Evolutionary conservation across 37 sponge, comb jelly and placozoan species (phyloP), one percentile per base, ranked within the genome.

Genomic region (Spongia lamella): DNA sequence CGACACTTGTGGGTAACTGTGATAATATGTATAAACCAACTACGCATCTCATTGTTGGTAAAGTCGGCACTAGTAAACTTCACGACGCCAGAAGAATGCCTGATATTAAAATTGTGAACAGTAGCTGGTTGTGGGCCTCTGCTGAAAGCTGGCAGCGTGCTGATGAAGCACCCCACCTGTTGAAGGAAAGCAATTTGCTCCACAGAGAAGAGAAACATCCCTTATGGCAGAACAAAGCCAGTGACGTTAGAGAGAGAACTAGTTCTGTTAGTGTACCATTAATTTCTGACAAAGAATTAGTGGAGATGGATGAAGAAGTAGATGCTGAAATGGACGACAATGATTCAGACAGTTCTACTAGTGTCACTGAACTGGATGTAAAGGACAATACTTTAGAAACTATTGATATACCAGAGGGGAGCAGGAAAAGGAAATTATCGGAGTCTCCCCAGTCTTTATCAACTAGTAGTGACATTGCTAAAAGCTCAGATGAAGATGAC

Each of bases 71-170:
- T 3, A 69, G 74, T 37, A 98, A 98, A 76, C 79, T 89, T n/a
- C 66, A 80, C 63, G 80, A 88, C 39, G 99, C 99, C 0, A 66
- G 53, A 63, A 84, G 66, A 70, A 59, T 90, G 57, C 66, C 71
- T 2, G 94, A 89, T 6, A 43, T 98, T 21, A 76, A 85, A 29
- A 67, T 98, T 31, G 96, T 98, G 31, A 85, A 59, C 20, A 76
- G 84, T 24, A 63, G 70, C 49, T 98, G 99, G 99, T 51, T 98
- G 73, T 98, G 96, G 96, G 51, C 53, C 16, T 98, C 94, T 73
- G 92, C 94, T 35, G 92, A 93, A 68, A 79, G 59, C 39, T 98
- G 99, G 99, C 63, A 90, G 40, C 62, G 59, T 73, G 76, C 84
- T 3, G 81, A 87, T 15, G 97, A 96, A 66, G 65, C 22, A 29